Base-by-base conservation (phyloP, 2,113 vertebrate species). In the Coracopsis vasa region DNA sequence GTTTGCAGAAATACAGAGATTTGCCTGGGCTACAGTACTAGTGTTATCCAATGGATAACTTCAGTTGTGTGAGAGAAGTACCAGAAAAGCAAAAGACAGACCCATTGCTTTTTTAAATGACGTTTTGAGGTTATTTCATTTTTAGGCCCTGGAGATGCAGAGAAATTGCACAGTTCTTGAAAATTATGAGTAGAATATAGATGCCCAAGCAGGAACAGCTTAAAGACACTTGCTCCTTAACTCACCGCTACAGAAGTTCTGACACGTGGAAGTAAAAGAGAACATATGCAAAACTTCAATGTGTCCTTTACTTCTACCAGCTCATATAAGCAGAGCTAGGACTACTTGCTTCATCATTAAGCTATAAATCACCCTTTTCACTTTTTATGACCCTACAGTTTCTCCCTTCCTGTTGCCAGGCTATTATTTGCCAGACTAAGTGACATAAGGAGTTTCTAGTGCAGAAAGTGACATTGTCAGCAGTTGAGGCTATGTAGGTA, bases 191-290 rank as follows among this genome's bases (percentile, higher is more conserved):
- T 7, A 60, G 20, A 48, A 67, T 4, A 39, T 9, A 86, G 56
- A 47, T n/a, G 39, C 13, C 21, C 14, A 69, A 69, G 62, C 33
- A 50, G 47, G 13, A 89, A 31, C 11, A 35, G 16, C 7, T 53
- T 69, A 74, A 54, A 33, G 17, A 66, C 10, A 33, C 16, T 70
- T 51, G 17, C 7, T 65, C 27, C 50, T 47, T 56, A 56, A 16
- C 27, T 85, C 0, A 0, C 20, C 33, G 4, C 20, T 67, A 9
- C 2, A 2, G 18, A 71, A 74, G 24, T 19, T 72, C 25, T 50
- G 35, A 47, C 60, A 37, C 0, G 13, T 2, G 4, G 44, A 72
- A 80, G 33, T 37, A 16, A 86, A 61, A 61, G 5, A 45, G 25
- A 72, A 72, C 10, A 67, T 2, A 31, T 0, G 8, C 11, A 75